Evolutionary conservation across 53 echinoderm and acorn worm genomes (phyloP), one percentile per base, ranked within the genome.

Genomic region (Echinarachnius parma): DNA sequence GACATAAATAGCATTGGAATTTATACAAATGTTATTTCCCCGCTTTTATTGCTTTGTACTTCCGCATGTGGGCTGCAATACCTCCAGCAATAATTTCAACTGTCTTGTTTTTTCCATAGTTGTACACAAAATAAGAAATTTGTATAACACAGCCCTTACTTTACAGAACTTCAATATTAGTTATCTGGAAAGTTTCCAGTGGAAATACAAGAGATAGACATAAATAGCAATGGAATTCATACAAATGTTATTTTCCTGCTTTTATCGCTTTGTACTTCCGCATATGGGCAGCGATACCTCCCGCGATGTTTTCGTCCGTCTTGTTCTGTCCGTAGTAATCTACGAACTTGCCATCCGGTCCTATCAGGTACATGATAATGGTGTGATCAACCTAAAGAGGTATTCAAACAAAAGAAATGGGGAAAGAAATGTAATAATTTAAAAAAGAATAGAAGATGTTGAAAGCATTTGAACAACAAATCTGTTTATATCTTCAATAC

Each of bases 321-420:
- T 87, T 92, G 70, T 98, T 98, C 78, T 98, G 98, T n/a, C 98
- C 98, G 37, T 88, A 98, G 66, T 98, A 98, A 34, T 98, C 91
- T 31, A 98, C 54, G 39, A 98, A 98, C 37, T 80, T 54, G 0
- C 91, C 91, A n/a, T 92, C 91, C 1, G 91, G 98, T 36, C 80
- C 84, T 22, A 98, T 9, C 0, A 98, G 92, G 55, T 98, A 98
- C 98, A 98, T 98, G 74, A 98, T 98, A 60, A 98, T 96, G 10
- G 98, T 92, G 74, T 98, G 98, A 31, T 98, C 98, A 39, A 98
- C 98, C 98, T 98, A 59, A 8, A 28, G 29, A 15, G 13, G 39
- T 10, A 62, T 19, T 2, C 15, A 2, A 60, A 33, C 3, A 18
- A 2, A 27, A 56, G 3, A 57, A 26, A 9, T 57, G n/a, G n/a